Evolutionary conservation across 2,113 vertebrate genomes (phyloP).

Genomic region (Chaetodon auriga): DNA sequence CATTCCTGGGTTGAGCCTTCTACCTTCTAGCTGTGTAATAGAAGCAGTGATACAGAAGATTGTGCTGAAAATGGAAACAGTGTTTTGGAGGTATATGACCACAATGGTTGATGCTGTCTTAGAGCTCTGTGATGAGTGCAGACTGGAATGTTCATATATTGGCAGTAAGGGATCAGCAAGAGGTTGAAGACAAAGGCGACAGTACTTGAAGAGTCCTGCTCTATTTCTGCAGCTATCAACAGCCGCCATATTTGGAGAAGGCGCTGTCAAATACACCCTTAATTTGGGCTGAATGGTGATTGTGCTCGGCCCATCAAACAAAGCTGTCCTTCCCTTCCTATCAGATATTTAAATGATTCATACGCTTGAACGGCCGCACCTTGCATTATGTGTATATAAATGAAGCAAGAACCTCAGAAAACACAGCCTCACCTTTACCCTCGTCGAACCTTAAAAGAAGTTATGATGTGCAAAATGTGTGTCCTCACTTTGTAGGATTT

Average conservation of each 20-base stretch:
- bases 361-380: no score
- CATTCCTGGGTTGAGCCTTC: neutral
- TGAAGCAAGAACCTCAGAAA: neutral
- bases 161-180: neutral
- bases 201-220: neutral
- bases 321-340: neutral
- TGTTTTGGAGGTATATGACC: neutral
- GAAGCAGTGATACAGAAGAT: neutral
- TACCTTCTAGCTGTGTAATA: neutral
- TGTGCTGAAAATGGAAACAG: neutral
- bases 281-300: neutral
- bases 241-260: neutral
- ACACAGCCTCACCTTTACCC: neutral
- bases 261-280: neutral
- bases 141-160: no score
- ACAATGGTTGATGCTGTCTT: neutral
- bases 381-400: neutral
- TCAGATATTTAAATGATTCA: neutral
- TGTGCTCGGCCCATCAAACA: neutral
- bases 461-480: conserved; percentile 4
- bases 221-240: neutral
- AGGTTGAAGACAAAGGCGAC: neutral
- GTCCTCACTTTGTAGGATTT: neutral
- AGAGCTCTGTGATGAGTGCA: neutral
- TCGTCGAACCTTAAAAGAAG: neutral